Conservation (phyloP, 2,797 vertebrate species). For the Sylvia borin region DNA sequence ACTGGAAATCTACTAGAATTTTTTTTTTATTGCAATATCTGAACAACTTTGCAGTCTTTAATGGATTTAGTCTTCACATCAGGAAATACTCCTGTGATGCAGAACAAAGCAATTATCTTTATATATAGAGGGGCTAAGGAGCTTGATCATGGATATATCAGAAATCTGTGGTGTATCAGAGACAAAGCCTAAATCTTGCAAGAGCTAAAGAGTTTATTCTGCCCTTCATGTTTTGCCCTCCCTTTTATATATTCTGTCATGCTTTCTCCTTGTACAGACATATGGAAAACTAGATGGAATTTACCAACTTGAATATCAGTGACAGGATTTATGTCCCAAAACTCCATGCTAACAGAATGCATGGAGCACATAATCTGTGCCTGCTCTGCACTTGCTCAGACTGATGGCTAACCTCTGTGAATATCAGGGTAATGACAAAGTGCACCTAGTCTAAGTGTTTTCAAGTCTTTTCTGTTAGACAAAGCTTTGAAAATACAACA, state of each 20-base stretch:
- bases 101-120: constrained; percentile 39
- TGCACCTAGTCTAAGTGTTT: neutral
- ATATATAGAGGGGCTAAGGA: neutral
- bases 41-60: constrained; percentile 4
- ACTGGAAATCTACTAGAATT: neutral
- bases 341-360: neutral
- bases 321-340: neutral
- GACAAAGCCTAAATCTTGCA: neutral
- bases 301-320: neutral
- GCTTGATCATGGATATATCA: neutral
- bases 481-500: neutral
- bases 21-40: neutral
- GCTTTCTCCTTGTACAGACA: neutral
- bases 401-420: neutral
- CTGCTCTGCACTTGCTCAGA: neutral
- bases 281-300: neutral
- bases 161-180: neutral
- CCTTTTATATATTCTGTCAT: neutral
- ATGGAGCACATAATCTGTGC: neutral
- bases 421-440: neutral
- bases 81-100: constrained; percentile 9
- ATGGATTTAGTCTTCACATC: constrained; percentile 18
- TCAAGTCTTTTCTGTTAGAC: neutral
- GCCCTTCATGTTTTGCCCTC: neutral
- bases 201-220: neutral